Evolutionary conservation across 2,113 vertebrate genomes (phyloP).

Genomic region (Centrocercus urophasianus): DNA sequence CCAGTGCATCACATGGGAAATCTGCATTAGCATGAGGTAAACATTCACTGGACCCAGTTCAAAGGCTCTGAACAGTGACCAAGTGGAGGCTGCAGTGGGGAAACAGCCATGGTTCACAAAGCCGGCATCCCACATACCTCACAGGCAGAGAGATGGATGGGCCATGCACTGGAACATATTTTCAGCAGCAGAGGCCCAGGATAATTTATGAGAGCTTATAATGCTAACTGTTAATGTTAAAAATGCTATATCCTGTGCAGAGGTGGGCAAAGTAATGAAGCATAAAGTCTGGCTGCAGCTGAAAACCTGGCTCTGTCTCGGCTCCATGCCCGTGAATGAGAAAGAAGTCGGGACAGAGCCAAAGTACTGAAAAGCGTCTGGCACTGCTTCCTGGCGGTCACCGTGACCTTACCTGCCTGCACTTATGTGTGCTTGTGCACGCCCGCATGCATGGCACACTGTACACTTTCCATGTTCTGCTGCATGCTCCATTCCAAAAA

Average conservation of each 20-base stretch:
- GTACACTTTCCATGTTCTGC: background rate
- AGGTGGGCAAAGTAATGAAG: constrained; percentile 78
- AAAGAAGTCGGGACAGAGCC: constrained; percentile 32
- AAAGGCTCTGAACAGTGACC: background rate
- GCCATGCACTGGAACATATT: background rate
- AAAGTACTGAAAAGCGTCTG: constrained; percentile 55
- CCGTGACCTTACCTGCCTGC: background rate
- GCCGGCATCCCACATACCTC: constrained; percentile 33
- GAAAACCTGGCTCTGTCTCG: constrained; percentile 64
- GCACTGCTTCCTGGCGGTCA: constrained; percentile 45
- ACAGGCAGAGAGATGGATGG: background rate
- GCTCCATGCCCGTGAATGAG: constrained; percentile 62
- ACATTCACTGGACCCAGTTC: constrained; percentile 19
- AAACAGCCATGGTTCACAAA: constrained; percentile 21
- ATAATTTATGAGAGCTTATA: constrained; percentile 65
- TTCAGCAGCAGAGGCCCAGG: constrained; percentile 26
- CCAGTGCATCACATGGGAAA: background rate
- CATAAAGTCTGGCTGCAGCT: constrained; percentile 75
- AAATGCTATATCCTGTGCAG: constrained; percentile 54
- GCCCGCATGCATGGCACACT: background rate
- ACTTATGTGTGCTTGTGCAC: background rate
- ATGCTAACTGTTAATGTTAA: constrained; percentile 10
- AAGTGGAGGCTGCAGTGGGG: constrained; percentile 1
- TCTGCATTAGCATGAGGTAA: background rate
- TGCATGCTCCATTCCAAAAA: background rate